Percentiles rank a stretch among this genome's conserved stretches.
phyloP scores from a whole-genome alignment of 92 coral and sea anemone species.

The Zoanthus gigantus region DNA sequence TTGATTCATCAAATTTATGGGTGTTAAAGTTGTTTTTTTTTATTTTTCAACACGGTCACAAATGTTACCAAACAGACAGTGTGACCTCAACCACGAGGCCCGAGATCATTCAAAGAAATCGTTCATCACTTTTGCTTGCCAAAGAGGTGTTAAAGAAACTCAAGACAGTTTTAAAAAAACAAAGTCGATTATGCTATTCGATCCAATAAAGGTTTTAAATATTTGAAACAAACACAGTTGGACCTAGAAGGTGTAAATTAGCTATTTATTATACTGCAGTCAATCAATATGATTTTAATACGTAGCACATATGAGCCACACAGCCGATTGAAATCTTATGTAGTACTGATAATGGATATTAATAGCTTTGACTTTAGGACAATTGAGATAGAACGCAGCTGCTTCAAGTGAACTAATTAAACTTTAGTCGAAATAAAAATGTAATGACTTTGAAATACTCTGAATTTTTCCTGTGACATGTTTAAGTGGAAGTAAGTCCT shows the following conservation, averaged over 20 bases:
- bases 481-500: conserved; percentile 75
- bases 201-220: not conserved
- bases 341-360: conserved; percentile 2
- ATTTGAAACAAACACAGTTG: conserved; percentile 6
- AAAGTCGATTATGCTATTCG: not conserved
- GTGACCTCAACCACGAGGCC: conserved; percentile 13
- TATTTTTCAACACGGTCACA: not conserved
- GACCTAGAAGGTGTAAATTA: conserved; percentile 44
- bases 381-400: not conserved
- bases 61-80: not conserved
- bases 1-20: not conserved
- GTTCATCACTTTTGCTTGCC: conserved; percentile 1
- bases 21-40: not conserved
- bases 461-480: conserved; percentile 79
- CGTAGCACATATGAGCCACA: not conserved
- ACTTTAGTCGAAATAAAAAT: not conserved
- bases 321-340: not conserved
- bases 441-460: conserved; percentile 60
- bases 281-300: not conserved
- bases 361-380: not conserved
- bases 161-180: not conserved
- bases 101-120: not conserved
- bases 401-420: not conserved
- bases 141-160: not conserved
- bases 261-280: conserved; percentile 5